These are phyloP conservation scores for Drosophila macrospina DNA, from an alignment of 2,888 invertebrate genomes.

Conservation along the genomic window DNA sequence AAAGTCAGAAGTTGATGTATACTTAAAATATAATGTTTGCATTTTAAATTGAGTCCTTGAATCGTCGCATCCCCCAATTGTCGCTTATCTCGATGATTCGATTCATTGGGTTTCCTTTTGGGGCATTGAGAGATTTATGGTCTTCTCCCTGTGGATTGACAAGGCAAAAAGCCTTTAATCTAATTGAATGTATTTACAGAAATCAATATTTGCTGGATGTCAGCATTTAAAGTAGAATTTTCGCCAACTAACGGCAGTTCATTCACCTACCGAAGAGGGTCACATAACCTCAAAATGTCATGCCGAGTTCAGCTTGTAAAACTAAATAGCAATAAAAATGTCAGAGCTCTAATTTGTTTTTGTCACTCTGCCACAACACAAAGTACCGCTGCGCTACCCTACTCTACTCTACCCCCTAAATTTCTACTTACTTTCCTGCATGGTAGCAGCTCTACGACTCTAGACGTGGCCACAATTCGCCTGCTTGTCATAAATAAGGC, in stretches of 20 bases:
- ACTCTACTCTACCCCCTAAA: not conserved
- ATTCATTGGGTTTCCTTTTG: conserved; percentile 13
- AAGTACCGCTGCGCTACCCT: not conserved
- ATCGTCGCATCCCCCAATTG: not conserved
- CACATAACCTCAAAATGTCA: conserved; percentile 24
- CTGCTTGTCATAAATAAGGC: conserved; percentile 49
- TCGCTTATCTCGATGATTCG: conserved; percentile 14
- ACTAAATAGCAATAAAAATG: conserved; percentile 73
- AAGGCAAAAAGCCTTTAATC: conserved; percentile 3
- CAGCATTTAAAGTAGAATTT: not conserved
- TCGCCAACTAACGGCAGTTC: conserved; percentile 34
- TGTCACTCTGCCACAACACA: conserved; percentile 38
- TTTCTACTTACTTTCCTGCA: not conserved
- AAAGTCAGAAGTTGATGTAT: not conserved
- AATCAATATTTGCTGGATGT: conserved; percentile 25
- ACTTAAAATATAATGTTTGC: not conserved
- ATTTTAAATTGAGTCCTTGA: conserved; percentile 9
- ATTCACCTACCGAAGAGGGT: conserved; percentile 50
- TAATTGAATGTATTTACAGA: conserved; percentile 12
- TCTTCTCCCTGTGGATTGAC: conserved; percentile 9
- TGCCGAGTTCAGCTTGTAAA: conserved; percentile 5
- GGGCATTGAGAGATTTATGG: conserved; percentile 10
- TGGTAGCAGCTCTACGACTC: conserved; percentile 9
- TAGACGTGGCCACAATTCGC: conserved; percentile 33
- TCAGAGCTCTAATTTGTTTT: conserved; percentile 74